phyloP scores from a whole-genome alignment of 2,113 vertebrate genomes.

The Platanista minor region DNA sequence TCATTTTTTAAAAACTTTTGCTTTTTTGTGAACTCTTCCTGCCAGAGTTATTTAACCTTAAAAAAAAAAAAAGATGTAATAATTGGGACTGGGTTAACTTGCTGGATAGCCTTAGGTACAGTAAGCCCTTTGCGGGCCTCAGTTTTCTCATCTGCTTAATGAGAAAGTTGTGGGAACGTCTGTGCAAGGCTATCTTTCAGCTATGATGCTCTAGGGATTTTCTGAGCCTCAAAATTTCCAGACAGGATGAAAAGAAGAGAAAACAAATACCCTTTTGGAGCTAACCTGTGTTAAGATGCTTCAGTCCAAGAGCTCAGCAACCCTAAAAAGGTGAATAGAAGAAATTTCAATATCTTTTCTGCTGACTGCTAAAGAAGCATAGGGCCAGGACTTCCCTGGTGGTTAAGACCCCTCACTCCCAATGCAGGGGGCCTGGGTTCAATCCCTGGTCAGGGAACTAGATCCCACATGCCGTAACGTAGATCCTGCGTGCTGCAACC shows the following conservation, averaged over 20 bases:
- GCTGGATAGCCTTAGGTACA: background rate
- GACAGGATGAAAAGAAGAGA: background rate
- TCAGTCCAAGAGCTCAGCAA: background rate
- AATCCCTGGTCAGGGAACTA: no score
- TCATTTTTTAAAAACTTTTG: background rate
- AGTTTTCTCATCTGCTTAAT: background rate
- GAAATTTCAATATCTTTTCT: background rate
- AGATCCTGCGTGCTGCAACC: no score
- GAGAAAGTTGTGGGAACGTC: background rate
- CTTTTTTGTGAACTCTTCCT: background rate
- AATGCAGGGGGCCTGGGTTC: no score
- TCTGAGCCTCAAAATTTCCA: conserved; percentile 10
- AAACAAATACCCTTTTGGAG: background rate
- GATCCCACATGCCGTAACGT: no score
- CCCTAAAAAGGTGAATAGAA: background rate
- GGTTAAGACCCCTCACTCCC: no score
- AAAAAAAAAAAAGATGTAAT: background rate
- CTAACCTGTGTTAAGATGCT: background rate
- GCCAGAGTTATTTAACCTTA: background rate
- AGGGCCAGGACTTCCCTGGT: background rate
- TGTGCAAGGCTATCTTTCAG: background rate
- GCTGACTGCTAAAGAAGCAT: background rate
- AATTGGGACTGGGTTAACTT: background rate
- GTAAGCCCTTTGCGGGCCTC: background rate
- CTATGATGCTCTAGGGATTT: background rate